Base-by-base conservation (phyloP, 2,888 invertebrate genomes). In the Drosophila testacea region DNA sequence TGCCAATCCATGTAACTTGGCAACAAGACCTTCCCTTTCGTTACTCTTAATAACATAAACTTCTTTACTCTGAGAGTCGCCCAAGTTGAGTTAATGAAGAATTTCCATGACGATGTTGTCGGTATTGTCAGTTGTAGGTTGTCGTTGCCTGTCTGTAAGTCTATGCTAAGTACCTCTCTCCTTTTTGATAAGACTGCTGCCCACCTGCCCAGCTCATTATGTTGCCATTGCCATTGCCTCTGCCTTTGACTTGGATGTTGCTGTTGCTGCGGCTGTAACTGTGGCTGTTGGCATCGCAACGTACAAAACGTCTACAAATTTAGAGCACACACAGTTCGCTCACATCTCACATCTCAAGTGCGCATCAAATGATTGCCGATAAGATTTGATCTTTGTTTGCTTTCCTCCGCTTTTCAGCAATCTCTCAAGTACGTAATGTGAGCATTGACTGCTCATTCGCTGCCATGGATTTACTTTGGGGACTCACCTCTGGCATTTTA, bases 51-150 rank as follows among this genome's bases (percentile, higher is more conserved):
- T 90, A 89, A 87, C 85, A 80, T 80, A 90, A 90, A 89, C 90
- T 86, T 84, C 76, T 77, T 79, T 85, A 74, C 77, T 81, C 73
- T 78, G 57, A 62, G 22, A 22, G 57, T 30, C 73, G 77, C 74
- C 74, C 74, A 73, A 85, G 82, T 83, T 81, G 81, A 79, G 83
- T 90, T 90, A 89, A 89, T 89, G 89, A 90, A 83, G 89, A 79
- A 90, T 90, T 83, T 89, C 84, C 85, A 89, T 89, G 90, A 83
- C 81, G 83, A 87, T 84, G 83, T 68, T 54, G 61, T 63, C 60
- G 44, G 36, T 22, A 22, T 52, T 60, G 56, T 32, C 46, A 36
- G 46, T 38, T 55, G 50, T 32, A 39, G 77, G 56, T 57, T 59
- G 47, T 34, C 44, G 61, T 66, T 34, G 44, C 34, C 36, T 41